These are phyloP conservation scores for Athalia circularis DNA, from an alignment of 2,888 invertebrate species.

Conservation along the genomic window DNA sequence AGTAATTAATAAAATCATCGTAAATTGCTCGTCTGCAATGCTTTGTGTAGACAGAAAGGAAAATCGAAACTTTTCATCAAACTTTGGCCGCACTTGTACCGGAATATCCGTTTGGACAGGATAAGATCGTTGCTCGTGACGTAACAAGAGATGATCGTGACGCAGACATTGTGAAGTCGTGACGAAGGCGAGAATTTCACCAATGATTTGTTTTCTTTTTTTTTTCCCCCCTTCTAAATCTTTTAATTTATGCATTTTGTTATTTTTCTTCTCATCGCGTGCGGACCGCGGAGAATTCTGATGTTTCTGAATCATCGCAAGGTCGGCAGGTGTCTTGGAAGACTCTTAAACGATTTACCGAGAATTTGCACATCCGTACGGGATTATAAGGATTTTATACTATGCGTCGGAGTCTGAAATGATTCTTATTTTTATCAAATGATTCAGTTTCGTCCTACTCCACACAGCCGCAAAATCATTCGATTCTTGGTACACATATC, in stretches of 20 bases:
- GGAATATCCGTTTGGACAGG: neutral
- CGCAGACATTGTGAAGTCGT: conserved; percentile 14
- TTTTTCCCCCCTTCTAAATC: too few relatives aligned
- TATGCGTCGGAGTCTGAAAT: neutral
- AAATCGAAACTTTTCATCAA: neutral
- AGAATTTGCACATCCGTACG: conserved; percentile 8
- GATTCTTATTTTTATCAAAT: conserved; percentile 13
- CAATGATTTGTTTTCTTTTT: neutral
- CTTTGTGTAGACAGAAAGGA: neutral
- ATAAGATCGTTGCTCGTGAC: conserved; percentile 27
- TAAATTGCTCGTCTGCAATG: too few relatives aligned
- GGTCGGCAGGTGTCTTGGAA: conserved; percentile 1
- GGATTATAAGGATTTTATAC: neutral
- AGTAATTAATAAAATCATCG: too few relatives aligned
- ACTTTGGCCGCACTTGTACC: too few relatives aligned
- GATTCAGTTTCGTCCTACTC: conserved; percentile 7
- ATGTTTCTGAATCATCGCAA: conserved; percentile 35
- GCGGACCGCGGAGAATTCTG: neutral
- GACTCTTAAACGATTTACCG: neutral
- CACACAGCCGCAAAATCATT: neutral
- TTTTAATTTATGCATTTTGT: neutral
- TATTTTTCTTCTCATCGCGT: neutral
- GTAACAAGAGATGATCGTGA: neutral
- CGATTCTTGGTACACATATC: too few relatives aligned
- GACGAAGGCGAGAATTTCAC: neutral